Evolutionary conservation across 2,888 invertebrate species (phyloP), one percentile per base, ranked within the genome.

Genomic region (Thymelicus sylvestris): DNA sequence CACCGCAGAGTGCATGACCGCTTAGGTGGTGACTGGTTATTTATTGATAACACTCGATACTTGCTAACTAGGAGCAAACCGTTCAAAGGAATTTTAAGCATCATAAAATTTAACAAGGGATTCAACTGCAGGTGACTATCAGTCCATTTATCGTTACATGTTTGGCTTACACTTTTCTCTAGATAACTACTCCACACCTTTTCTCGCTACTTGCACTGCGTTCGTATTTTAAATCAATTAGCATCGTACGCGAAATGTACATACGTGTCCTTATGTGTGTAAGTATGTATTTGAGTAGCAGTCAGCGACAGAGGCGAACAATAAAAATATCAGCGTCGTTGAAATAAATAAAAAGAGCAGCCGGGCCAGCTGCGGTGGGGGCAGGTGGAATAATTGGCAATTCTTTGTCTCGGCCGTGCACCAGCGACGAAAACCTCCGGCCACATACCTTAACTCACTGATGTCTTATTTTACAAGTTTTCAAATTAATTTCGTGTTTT

Each of bases 361-460:
- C 90, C 90, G 89, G 88, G 80, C 89, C 93, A 93, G 93, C 88
- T 92, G 93, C 87, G 83, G 84, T 81, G 86, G 85, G 85, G 88
- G 92, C 93, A 93, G 93, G 93, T 93, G 93, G 89, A 93, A 89
- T 93, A 92, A 93, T 92, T 92, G 92, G 88, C 93, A 88, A 93
- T 91, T 92, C 93, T 93, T 93, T 93, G 93, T 93, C 91, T 92
- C 90, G 88, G 80, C 82, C 83, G 84, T 84, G 82, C 84, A 82
- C 83, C 82, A 84, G 80, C 85, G 81, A 79, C 83, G 80, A 86
- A 87, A 87, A 86, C 86, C 81, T 79, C 81, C 83, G 88, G 85
- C 83, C 83, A 84, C 86, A 86, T 86, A 84, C 85, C 83, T 86
- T 80, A 80, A 81, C 80, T 79, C 81, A 75, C 77, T 79, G 79